Base-by-base conservation (phyloP, 2,888 invertebrate species). In the Sinodicranocentrus sp. region DNA sequence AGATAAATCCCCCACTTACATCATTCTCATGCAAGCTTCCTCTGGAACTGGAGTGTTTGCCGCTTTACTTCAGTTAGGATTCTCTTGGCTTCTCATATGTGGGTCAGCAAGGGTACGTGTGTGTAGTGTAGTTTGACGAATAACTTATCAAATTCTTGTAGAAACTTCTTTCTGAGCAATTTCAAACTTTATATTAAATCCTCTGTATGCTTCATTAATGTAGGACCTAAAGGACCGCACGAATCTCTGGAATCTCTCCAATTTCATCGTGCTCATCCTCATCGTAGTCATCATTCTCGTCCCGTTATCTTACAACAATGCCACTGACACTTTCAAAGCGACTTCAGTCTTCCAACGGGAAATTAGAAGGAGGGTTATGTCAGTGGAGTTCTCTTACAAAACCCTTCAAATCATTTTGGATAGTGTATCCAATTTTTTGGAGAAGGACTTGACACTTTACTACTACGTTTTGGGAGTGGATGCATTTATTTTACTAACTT, bases 221-320 rank as follows among this genome's bases (percentile, higher is more conserved):
- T 17, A 84, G 84, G 80, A 77, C n/a, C 48, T 84, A 61, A 67
- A 63, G 39, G 73, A 63, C 13, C 63, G 77, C 3, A 65, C 70
- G 21, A 80, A 28, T 25, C 48, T 84, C 76, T 84, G 84, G 84
- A 80, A 80, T 44, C 67, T 79, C 39, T 59, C 77, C 44, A 67
- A 76, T 72, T 84, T 84, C 67, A 72, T 79, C 59, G 72, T 76
- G 23, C 25, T 80, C 39, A 71, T 84, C 70, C 70, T 76, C 15
- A 13, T 76, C 33, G 43, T 68, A 21, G 76, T 82, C n/a, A 71
- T 76, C 48, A 72, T 84, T 21, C 67, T 84, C 43, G 76, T 84
- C 1, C 80, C 80, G 13, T 52, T 84, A 33, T 80, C 84, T 15
- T 84, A 84, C 59, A 67, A 84, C 67, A 33, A 28, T 1, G 33